These are phyloP conservation scores for Vimba vimba DNA, from an alignment of 2,113 vertebrate species.

Conservation along the genomic window DNA sequence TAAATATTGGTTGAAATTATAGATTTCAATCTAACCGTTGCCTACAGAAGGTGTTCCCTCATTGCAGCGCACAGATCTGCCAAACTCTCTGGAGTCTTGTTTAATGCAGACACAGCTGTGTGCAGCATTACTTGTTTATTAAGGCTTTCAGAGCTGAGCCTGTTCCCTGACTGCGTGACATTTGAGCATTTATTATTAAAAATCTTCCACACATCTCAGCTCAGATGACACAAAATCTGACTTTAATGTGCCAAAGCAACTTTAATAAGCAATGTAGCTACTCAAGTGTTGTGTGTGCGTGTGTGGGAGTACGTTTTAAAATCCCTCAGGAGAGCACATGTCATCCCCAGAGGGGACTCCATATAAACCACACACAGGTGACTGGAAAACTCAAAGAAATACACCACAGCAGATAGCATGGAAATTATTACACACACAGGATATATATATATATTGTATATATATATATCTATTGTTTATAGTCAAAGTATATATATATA, in stretches of 20 bases:
- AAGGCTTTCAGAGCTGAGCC: constrained; percentile 5
- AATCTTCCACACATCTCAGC: neutral
- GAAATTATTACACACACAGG: constrained; percentile 24
- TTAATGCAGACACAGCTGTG: constrained; percentile 37
- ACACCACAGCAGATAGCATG: constrained; percentile 34
- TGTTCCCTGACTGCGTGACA: neutral
- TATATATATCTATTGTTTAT: too few species aligned
- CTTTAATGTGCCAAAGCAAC: neutral
- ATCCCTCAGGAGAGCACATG: constrained; percentile 21
- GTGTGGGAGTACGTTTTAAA: neutral
- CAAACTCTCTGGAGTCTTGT: constrained; percentile 46
- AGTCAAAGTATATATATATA: too few species aligned
- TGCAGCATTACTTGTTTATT: constrained; percentile 4
- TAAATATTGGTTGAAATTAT: neutral
- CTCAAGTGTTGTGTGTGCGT: neutral
- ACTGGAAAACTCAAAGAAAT: constrained; percentile 23
- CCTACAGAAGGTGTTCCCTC: constrained; percentile 19
- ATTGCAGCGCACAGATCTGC: neutral
- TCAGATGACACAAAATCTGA: constrained; percentile 3
- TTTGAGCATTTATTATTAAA: constrained; percentile 11
- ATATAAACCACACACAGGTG: constrained; percentile 8
- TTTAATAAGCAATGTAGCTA: neutral
- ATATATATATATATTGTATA: neutral
- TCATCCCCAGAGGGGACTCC: constrained; percentile 16
- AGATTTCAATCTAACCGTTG: neutral